These are phyloP conservation scores for Lagria hirta DNA, from an alignment of 2,888 invertebrate genomes.

Conservation along the genomic window DNA sequence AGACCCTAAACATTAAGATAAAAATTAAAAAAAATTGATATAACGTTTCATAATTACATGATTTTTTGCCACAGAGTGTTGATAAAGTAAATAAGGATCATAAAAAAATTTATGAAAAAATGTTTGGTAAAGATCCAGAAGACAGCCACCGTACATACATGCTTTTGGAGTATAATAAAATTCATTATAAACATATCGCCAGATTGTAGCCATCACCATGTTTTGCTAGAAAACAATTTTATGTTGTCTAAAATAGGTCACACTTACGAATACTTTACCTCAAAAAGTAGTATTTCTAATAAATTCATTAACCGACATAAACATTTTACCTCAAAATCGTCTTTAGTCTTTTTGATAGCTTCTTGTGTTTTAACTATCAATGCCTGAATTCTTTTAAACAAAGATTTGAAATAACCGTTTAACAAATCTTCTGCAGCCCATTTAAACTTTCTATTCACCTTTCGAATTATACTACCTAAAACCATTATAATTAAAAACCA, in stretches of 20 bases:
- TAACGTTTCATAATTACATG: constrained; percentile 44
- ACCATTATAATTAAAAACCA: constrained; percentile 16
- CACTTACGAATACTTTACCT: constrained; percentile 33
- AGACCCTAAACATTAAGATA: no score
- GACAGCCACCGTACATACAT: constrained; percentile 46
- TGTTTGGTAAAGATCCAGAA: constrained; percentile 40
- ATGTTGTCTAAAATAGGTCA: background rate
- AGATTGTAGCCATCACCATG: constrained; percentile 43
- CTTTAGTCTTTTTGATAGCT: constrained; percentile 40
- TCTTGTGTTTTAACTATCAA: constrained; percentile 36
- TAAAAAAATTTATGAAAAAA: constrained; percentile 42
- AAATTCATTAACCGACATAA: constrained; percentile 43
- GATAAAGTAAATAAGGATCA: constrained; percentile 41
- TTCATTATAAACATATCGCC: constrained; percentile 46
- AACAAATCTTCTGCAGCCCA: constrained; percentile 42
- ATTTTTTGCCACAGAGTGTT: constrained; percentile 39
- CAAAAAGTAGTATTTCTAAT: constrained; percentile 43
- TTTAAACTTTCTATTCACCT: constrained; percentile 44
- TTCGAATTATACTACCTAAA: constrained; percentile 41
- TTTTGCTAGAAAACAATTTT: constrained; percentile 37
- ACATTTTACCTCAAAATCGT: constrained; percentile 46
- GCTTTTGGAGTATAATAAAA: constrained; percentile 35
- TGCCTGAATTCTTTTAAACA: constrained; percentile 36
- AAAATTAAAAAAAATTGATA: no score
- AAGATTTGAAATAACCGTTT: constrained; percentile 38